A percentile compares a stretch with the other conserved stretches of the same genome.
Conservation (phyloP, 2,113 vertebrate species). For the Neodon shergylaensis region DNA sequence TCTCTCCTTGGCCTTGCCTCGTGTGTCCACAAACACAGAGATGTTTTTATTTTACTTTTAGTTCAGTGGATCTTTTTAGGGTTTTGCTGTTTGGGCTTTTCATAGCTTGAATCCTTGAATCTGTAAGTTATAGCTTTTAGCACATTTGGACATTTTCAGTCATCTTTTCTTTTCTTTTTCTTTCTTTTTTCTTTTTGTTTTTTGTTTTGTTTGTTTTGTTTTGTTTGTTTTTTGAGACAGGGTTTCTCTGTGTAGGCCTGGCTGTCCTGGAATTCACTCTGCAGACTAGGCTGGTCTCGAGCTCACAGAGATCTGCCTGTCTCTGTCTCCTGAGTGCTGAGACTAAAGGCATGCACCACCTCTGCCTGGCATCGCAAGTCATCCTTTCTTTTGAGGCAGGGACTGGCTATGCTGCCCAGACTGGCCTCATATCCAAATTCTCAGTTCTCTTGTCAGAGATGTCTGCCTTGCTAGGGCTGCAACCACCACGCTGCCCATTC, state of each 20-base stretch:
- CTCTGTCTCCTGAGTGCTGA: too few relatives aligned
- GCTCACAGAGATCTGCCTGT: too few relatives aligned
- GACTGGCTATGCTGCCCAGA: neutral
- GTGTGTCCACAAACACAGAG: neutral
- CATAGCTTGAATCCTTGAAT: neutral
- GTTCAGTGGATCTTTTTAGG: neutral
- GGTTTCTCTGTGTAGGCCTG: too few relatives aligned
- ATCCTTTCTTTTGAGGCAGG: neutral
- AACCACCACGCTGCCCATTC: neutral
- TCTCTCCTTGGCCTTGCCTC: neutral
- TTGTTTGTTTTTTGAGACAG: too few relatives aligned
- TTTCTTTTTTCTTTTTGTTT: too few relatives aligned
- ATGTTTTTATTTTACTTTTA: neutral
- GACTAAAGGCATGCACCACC: too few relatives aligned
- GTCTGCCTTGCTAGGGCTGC: neutral
- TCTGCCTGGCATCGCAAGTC: neutral
- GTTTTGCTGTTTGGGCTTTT: neutral
- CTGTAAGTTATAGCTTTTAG: neutral
- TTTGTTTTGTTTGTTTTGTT: too few relatives aligned
- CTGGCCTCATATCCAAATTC: neutral
- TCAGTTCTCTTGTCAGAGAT: too few relatives aligned
- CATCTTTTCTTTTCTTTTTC: neutral
- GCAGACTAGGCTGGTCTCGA: too few relatives aligned
- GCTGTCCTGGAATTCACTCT: too few relatives aligned
- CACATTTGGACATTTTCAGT: neutral